Evolutionary conservation across 2,888 invertebrate genomes (phyloP), one percentile per base, ranked within the genome.

Genomic region (Lasioglossum figueresi): DNA sequence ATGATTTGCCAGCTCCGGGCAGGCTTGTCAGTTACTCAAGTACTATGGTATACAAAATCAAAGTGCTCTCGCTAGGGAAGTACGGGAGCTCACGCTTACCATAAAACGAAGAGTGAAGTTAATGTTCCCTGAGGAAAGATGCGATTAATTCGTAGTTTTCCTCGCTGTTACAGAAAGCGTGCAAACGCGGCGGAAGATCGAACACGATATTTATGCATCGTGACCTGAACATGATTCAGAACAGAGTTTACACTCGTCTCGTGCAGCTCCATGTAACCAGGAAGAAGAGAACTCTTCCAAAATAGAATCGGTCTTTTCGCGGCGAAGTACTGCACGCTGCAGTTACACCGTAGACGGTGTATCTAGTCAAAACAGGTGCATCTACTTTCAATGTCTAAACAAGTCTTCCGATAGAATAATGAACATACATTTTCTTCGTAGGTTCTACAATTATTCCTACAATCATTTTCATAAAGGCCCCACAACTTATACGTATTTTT

Each of bases 221-320:
- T 72, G 48, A 48, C 72, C 72, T 48, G 48, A 34, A 48, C 45
- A 72, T 34, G 72, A 48, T 72, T 48, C 72, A 72, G 31, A 23
- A 72, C 34, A 12, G 31, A 19, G 31, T 40, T n/a, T 43, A 71
- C 70, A 8, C 27, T 19, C 31, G 71, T 48, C 31, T 68, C 37
- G 23, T 19, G 31, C 43, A 23, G 72, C 43, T 23, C 12, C 19
- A 4, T 48, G 27, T 23, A 68, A 37, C 72, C 31, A 43, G 31
- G 72, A 45, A 31, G 48, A 31, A 31, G 37, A 37, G 31, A 27
- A 48, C 27, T 45, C 45, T 23, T 48, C 48, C 19, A 31, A 72
- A 74, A 52, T 52, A 74, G 52, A 74, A 8, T 37, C 23, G 31
- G 34, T 23, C 34, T 52, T 23, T 23, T 10, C 3, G 31, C 31